A percentile compares a stretch with the other conserved stretches of the same genome.
phyloP scores from a whole-genome alignment of 2,888 invertebrate species.

The Odontomyia ornata region DNA sequence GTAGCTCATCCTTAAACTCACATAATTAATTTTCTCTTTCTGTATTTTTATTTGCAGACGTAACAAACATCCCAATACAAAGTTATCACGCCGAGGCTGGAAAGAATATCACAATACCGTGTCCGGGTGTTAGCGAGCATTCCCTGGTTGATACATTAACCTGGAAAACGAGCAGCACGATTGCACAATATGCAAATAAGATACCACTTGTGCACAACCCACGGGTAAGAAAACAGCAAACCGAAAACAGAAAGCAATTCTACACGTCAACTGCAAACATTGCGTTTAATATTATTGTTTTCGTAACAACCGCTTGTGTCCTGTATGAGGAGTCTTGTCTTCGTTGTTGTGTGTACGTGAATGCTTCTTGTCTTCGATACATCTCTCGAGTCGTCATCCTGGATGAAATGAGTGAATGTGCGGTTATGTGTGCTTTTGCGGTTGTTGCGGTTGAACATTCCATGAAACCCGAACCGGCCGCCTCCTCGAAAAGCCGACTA shows the following conservation, averaged over 20 bases:
- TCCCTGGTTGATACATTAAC: constrained; percentile 72
- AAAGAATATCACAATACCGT: constrained; percentile 72
- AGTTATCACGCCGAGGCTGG: constrained; percentile 72
- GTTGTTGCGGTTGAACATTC: constrained; percentile 22
- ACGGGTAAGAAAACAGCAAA: constrained; percentile 60
- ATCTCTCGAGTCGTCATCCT: not conserved
- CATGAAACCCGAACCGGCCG: not conserved
- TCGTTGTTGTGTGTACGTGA: not conserved
- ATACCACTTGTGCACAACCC: constrained; percentile 64
- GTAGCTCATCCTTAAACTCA: too few species aligned
- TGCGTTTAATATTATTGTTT: constrained; percentile 45
- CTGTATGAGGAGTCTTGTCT: not conserved
- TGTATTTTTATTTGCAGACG: constrained; percentile 64
- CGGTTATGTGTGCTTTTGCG: constrained; percentile 22
- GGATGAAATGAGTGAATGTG: constrained; percentile 24
- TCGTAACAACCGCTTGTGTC: not conserved
- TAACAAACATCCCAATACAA: constrained; percentile 68
- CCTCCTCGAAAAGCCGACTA: not conserved
- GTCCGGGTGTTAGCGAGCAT: constrained; percentile 75
- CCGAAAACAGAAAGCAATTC: constrained; percentile 52
- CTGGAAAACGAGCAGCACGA: constrained; percentile 66
- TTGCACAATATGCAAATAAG: constrained; percentile 65
- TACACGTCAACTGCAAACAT: constrained; percentile 44
- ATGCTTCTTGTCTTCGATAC: not conserved
- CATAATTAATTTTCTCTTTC: not conserved